Evolutionary conservation across 1,140 invertebrate species (phyloP), one percentile per base, ranked within the genome.

Genomic region (Drosophila athabasca): DNA sequence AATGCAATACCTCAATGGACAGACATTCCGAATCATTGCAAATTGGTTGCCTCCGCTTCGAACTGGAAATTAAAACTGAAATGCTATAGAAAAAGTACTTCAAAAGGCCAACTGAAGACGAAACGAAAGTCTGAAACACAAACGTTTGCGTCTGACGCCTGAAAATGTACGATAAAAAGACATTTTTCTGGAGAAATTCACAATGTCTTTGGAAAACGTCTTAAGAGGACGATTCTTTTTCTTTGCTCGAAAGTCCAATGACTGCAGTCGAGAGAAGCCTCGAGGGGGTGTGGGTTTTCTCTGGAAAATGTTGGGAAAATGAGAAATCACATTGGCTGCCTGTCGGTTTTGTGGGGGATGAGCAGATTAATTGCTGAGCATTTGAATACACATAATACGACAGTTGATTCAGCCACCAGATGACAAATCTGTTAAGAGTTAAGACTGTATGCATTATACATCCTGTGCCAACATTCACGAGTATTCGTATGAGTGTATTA

Each of bases 291-390:
- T 8, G 31, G n/a, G 0, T 48, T 11, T 48, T 48, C 6, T 9
- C 1, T 19, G 8, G 31, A 35, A 35, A 35, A 35, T 35, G 8
- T 35, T 39, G 15, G 43, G 8, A 22, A 50, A 50, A 73, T 50
- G 45, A 55, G n/a, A 50, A 73, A 73, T 69, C 66, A 58, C 44
- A 43, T 41, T 39, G 29, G 31, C 46, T 57, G 64, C 43, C 66
- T 49, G 64, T 19, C 35, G 13, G 35, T 5, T 13, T 39, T 13
- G 35, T 13, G 35, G 53, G 43, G 53, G 53, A 57, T 74, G 66
- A 74, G 70, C 70, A 66, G 70, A 74, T 74, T 74, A 74, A 74
- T 74, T 74, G 71, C 64, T 53, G 35, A 49, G 29, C 48, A 58
- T 65, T 74, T 58, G 48, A 57, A 74, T 66, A 53, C 48, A 51